Base-by-base conservation (phyloP, 1,140 invertebrate species). In the Tribolium castaneum region DNA sequence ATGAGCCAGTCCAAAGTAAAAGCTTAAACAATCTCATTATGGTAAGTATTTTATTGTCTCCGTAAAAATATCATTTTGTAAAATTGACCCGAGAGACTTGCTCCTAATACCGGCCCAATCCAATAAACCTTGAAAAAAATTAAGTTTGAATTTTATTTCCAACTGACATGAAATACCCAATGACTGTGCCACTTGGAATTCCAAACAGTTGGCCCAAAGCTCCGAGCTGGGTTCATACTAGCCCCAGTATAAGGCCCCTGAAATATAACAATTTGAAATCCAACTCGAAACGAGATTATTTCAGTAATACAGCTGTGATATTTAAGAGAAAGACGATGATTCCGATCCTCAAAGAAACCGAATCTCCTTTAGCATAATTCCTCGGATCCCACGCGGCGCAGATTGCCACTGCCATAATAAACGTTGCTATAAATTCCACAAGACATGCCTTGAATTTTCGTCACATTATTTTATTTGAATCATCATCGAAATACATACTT, bases 221-320 rank as follows among this genome's bases (percentile, higher is more conserved):
- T 92, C 80, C 94, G 89, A 0, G 93, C 94, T 0, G 95, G 94
- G 82, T 96, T 96, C 92, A 96, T 91, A 80, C 93, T 93, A 62
- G 92, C 92, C 0, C 94, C 93, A 0, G 94, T 94, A 80, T 90
- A 92, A 10, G 90, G 90, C 10, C 89, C 90, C 92, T 93, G 75
- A 78, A 85, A 82, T 77, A 14, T 34, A 7, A 22, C 30, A 22
- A 16, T 59, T 22, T 30, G n/a, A 35, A 66, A 66, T 45, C 39
- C 39, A 9, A 22, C 5, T n/a, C 25, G 13, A 54, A 54, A 56
- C 6, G 9, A 22, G 54, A 25, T 59, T 59, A 30, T 66, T 62
- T 22, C 7, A 35, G 30, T 34, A 10, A 13, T 54, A 59, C 35
- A 10, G 73, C 73, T 35, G 50, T 35, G 10, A 66, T 66, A 13